Conservation (phyloP, 1,140 invertebrate species). For the Meloidogyne exigua region DNA sequence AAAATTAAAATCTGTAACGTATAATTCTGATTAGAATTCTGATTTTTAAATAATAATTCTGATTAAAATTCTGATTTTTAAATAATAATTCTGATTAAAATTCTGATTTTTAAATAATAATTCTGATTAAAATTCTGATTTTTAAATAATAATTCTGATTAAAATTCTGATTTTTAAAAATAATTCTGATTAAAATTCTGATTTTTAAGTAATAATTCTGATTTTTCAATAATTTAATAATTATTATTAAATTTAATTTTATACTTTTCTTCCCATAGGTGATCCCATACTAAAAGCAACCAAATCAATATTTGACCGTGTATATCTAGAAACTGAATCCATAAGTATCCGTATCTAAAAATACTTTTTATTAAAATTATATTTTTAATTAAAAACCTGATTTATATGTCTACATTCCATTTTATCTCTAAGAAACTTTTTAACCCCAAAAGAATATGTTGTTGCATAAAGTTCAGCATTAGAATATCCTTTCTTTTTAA, state of each 20-base stretch:
- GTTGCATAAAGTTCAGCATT: slow-evolving; percentile 36
- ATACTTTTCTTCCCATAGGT: slow-evolving; percentile 28
- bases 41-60: not conserved
- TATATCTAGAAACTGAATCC: slow-evolving; percentile 23
- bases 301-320: slow-evolving; percentile 25
- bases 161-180: not conserved
- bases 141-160: not conserved
- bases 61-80: too few relatives aligned
- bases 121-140: not conserved
- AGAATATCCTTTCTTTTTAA: slow-evolving; percentile 18
- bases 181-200: not conserved
- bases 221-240: not conserved
- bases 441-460: slow-evolving; percentile 16
- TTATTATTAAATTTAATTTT: not conserved
- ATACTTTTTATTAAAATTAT: not conserved
- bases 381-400: not conserved
- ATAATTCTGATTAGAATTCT: not conserved
- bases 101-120: too few relatives aligned
- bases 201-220: not conserved
- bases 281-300: slow-evolving; percentile 37
- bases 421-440: not conserved
- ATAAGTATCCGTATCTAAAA: slow-evolving; percentile 20
- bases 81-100: too few relatives aligned
- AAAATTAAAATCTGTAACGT: not conserved
- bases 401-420: slow-evolving; percentile 28